Evolutionary conservation across 37 sponge, comb jelly and placozoan genomes (phyloP).

Genomic region (Chondrilla cf. caribensis): DNA sequence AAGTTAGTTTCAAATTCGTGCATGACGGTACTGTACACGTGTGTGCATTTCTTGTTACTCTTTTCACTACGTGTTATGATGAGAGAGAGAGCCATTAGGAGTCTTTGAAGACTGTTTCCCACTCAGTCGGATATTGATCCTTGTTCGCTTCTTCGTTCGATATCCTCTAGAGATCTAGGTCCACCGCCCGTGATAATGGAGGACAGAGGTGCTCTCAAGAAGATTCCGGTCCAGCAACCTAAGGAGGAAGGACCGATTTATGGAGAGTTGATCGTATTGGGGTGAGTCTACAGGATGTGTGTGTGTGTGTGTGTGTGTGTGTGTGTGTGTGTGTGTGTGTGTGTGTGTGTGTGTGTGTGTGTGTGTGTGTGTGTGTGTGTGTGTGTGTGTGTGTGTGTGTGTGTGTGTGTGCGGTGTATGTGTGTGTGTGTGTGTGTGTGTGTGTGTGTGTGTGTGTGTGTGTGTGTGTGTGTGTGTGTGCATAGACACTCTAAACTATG

Average conservation of each 20-base stretch:
- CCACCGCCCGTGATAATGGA: conserved; percentile 19
- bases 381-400: not conserved
- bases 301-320: conserved; percentile 17
- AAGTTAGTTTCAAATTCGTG: no score
- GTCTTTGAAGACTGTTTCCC: no score
- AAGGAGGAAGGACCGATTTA: conserved; percentile 60
- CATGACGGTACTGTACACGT: no score
- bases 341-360: conserved; percentile 12
- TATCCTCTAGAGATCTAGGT: conserved; percentile 1
- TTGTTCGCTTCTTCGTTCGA: not conserved
- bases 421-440: no score
- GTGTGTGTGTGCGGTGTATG: no score
- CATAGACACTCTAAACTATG: no score
- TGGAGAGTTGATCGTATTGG: conserved; percentile 78
- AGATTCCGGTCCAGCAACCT: not conserved
- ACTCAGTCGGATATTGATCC: no score
- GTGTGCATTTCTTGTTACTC: no score
- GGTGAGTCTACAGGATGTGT: conserved; percentile 52
- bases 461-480: no score
- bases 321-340: conserved; percentile 20
- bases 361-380: conserved; percentile 2
- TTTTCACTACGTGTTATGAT: no score
- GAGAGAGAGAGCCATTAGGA: no score
- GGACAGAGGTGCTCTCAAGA: conserved; percentile 22
- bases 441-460: no score